Evolutionary conservation across 2,113 vertebrate genomes (phyloP).

Genomic region (Pedionomus torquatus): DNA sequence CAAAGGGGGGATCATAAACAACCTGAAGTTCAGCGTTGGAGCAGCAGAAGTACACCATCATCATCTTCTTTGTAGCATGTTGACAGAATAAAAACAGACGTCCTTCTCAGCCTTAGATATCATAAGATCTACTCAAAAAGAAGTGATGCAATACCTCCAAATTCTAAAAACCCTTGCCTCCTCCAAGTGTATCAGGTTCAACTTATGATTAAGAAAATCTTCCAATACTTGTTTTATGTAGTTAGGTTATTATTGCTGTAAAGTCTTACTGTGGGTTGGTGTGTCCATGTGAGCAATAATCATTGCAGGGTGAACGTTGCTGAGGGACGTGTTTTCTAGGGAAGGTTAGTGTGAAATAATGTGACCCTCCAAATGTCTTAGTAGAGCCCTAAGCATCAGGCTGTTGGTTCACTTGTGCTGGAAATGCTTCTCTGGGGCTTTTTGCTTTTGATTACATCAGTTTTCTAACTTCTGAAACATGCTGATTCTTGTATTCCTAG

Average conservation of each 20-base stretch:
- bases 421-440: accelerated
- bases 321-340: not conserved
- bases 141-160: not conserved
- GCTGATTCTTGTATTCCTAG: not conserved
- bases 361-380: not conserved
- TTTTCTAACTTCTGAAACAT: not conserved
- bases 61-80: not conserved
- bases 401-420: accelerated
- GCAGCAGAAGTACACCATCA: not conserved
- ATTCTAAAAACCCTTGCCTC: not conserved
- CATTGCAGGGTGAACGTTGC: not conserved
- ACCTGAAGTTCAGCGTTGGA: not conserved
- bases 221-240: not conserved
- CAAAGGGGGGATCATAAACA: not conserved
- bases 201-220: not conserved
- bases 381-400: not conserved
- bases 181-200: not conserved
- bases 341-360: not conserved
- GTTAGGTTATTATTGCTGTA: not conserved
- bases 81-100: not conserved
- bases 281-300: not conserved
- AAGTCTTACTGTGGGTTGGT: accelerated
- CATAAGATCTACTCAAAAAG: not conserved
- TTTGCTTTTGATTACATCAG: not conserved
- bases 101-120: not conserved